phyloP scores from a whole-genome alignment of 53 echinoderm and acorn worm species.

The Paelopatides confundens region DNA sequence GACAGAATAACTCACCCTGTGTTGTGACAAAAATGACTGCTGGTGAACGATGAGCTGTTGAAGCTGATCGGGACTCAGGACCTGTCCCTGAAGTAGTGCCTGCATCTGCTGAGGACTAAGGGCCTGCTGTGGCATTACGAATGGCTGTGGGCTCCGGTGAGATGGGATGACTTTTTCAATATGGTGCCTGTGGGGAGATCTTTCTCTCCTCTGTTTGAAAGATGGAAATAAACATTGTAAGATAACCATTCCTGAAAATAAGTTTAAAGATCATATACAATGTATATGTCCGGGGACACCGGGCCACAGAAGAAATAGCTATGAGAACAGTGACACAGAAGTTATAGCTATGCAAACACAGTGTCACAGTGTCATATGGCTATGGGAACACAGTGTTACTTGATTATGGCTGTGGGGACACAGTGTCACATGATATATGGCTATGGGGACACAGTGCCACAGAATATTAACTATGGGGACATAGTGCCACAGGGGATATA shows the following conservation, averaged over 20 bases:
- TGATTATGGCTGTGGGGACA: too few species aligned
- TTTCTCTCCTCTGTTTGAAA: slow-evolving; percentile 21
- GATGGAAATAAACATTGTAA: not conserved
- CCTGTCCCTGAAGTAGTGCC: slow-evolving; percentile 91
- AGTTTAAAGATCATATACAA: not conserved
- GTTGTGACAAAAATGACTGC: slow-evolving; percentile 93
- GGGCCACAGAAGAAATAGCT: too few species aligned
- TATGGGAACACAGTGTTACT: too few species aligned
- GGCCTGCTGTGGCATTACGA: slow-evolving; percentile 67
- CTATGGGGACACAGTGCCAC: too few species aligned
- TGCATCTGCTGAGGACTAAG: slow-evolving; percentile 95
- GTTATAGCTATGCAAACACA: too few species aligned
- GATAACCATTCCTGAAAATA: not conserved
- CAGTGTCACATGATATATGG: too few species aligned
- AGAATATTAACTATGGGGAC: too few species aligned
- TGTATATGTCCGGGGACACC: too few species aligned
- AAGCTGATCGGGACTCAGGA: slow-evolving; percentile 89
- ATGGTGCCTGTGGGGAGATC: slow-evolving; percentile 17
- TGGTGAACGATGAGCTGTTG: slow-evolving; percentile 90
- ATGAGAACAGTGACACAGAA: too few species aligned
- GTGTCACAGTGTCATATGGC: too few species aligned
- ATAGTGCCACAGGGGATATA: too few species aligned
- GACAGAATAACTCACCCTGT: slow-evolving; percentile 69
- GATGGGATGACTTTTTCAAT: slow-evolving; percentile 3
- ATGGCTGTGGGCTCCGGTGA: slow-evolving; percentile 11